Conservation (phyloP, 2,888 invertebrate genomes). For the Trissonchulus latispiculum region DNA sequence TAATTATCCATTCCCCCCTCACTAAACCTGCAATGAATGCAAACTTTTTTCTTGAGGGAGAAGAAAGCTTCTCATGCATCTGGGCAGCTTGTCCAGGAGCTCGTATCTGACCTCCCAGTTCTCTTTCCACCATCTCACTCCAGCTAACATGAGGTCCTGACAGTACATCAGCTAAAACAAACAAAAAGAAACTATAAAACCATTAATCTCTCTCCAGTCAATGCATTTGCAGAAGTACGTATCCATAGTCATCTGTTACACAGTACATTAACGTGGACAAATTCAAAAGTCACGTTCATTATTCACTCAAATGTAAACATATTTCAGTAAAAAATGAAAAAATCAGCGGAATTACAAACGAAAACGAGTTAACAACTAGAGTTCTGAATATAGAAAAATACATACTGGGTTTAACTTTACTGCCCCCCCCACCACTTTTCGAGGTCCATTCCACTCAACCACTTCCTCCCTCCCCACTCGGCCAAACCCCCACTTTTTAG, state of each 20-base stretch:
- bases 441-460: too few species aligned
- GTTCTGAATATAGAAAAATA: too few species aligned
- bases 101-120: conserved; percentile 53
- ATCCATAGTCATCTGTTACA: background rate
- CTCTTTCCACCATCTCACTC: background rate
- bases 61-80: conserved; percentile 82
- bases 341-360: too few species aligned
- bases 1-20: too few species aligned
- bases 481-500: too few species aligned
- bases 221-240: background rate
- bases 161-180: conserved; percentile 10
- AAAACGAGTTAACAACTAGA: too few species aligned
- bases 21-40: too few species aligned
- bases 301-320: background rate
- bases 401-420: too few species aligned
- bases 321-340: too few species aligned
- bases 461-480: too few species aligned
- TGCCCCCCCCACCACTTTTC: too few species aligned
- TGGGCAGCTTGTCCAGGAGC: conserved; percentile 84
- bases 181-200: background rate
- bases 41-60: conserved; percentile 73
- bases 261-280: too few species aligned
- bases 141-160: background rate
- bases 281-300: background rate
- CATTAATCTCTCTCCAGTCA: background rate